A percentile compares a stretch with the other conserved stretches of the same genome.
These are phyloP conservation scores for Madoqua kirkii DNA, from an alignment of 2,113 vertebrate species.

Conservation along the genomic window DNA sequence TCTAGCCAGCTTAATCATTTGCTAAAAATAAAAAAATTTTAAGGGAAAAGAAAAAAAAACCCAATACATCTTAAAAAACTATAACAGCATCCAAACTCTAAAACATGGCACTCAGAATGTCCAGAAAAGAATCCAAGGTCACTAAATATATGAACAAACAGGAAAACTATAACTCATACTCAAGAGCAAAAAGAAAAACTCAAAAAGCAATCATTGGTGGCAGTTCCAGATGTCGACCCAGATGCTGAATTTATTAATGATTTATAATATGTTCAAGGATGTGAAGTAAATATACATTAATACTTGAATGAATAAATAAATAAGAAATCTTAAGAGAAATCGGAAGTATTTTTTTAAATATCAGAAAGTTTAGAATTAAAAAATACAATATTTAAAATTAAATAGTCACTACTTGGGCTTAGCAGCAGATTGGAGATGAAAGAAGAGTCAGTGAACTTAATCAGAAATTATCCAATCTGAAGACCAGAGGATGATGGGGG, in stretches of 20 bases:
- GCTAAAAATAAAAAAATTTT: not conserved
- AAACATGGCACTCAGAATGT: not conserved
- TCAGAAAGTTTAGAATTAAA: conserved; percentile 33
- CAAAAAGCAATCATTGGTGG: not conserved
- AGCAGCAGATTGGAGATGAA: not conserved
- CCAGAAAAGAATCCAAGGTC: not conserved
- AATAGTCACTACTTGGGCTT: not conserved
- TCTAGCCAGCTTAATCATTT: not conserved
- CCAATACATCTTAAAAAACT: not conserved
- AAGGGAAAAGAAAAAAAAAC: not conserved
- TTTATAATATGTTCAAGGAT: not conserved
- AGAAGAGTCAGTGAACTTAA: not conserved
- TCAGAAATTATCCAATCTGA: conserved; percentile 2
- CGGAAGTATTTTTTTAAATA: not conserved
- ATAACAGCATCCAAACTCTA: not conserved
- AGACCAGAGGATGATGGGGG: not conserved
- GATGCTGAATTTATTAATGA: not conserved
- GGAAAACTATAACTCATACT: not conserved
- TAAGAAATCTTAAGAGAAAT: conserved; percentile 6
- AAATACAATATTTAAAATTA: conserved; percentile 1
- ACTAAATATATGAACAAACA: not conserved
- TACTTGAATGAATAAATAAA: not conserved
- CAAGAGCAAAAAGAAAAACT: conserved; percentile 1
- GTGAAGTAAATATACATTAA: conserved; percentile 1
- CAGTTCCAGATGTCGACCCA: not conserved